These are phyloP conservation scores for Pangasius larnaudii DNA, from an alignment of 2,797 vertebrate genomes.

Conservation along the genomic window DNA sequence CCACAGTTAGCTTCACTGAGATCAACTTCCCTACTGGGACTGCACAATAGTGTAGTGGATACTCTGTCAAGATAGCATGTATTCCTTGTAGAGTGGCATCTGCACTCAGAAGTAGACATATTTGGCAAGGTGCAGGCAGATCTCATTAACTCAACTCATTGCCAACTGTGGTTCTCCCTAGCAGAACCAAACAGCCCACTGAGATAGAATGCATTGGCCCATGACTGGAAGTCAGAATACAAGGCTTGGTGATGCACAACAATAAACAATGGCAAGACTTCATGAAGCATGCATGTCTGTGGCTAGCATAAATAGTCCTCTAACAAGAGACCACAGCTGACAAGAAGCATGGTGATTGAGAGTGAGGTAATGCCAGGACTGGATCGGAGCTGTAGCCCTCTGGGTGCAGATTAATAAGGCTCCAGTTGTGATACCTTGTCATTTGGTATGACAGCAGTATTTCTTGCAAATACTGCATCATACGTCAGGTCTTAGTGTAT, in stretches of 20 bases:
- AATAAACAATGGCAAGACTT: not conserved
- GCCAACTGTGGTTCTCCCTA: not conserved
- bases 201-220: not conserved
- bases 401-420: not conserved
- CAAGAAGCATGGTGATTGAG: too few species aligned
- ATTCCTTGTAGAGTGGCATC: not conserved
- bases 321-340: not conserved
- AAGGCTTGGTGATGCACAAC: conserved; percentile 5
- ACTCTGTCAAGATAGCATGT: not conserved
- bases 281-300: not conserved
- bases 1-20: not conserved
- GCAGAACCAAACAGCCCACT: not conserved
- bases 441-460: not conserved
- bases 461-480: too few species aligned
- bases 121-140: not conserved
- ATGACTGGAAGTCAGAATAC: conserved; percentile 10
- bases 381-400: not conserved
- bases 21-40: not conserved
- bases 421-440: not conserved
- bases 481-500: not conserved
- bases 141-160: not conserved
- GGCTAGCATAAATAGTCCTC: not conserved
- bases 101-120: not conserved
- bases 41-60: not conserved
- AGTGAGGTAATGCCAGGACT: not conserved